Evolutionary conservation across 2,888 invertebrate genomes (phyloP).

Genomic region (Bugula neritina): DNA sequence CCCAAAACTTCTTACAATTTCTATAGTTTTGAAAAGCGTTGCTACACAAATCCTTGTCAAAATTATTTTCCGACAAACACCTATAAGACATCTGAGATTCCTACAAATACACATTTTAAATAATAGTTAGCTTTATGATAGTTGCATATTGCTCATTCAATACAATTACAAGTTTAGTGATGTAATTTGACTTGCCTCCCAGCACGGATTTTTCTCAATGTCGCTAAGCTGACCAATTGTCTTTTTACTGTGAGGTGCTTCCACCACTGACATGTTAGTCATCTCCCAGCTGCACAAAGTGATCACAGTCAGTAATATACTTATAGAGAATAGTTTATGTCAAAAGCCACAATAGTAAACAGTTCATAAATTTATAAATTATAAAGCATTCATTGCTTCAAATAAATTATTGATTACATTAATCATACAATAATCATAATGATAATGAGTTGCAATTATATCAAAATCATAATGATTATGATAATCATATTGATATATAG

Average conservation of each 20-base stretch:
- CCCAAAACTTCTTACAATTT: slow-evolving; percentile 31
- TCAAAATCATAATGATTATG: neutral
- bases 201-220: neutral
- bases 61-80: slow-evolving; percentile 30
- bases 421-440: neutral
- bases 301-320: too few relatives aligned
- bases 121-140: too few relatives aligned
- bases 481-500: neutral
- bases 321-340: too few relatives aligned
- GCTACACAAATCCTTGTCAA: slow-evolving; percentile 29
- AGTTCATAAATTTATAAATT: too few relatives aligned
- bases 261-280: too few relatives aligned
- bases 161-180: too few relatives aligned
- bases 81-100: slow-evolving; percentile 30
- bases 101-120: too few relatives aligned
- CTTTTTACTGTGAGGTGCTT: neutral
- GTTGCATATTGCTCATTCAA: too few relatives aligned
- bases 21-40: slow-evolving; percentile 30
- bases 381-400: too few relatives aligned
- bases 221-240: neutral
- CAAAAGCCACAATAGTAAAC: too few relatives aligned
- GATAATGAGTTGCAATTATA: neutral
- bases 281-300: too few relatives aligned
- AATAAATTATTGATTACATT: neutral
- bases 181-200: too few relatives aligned